Evolutionary conservation across 2,888 invertebrate species (phyloP).

Genomic region (Amphipoea lucens): DNA sequence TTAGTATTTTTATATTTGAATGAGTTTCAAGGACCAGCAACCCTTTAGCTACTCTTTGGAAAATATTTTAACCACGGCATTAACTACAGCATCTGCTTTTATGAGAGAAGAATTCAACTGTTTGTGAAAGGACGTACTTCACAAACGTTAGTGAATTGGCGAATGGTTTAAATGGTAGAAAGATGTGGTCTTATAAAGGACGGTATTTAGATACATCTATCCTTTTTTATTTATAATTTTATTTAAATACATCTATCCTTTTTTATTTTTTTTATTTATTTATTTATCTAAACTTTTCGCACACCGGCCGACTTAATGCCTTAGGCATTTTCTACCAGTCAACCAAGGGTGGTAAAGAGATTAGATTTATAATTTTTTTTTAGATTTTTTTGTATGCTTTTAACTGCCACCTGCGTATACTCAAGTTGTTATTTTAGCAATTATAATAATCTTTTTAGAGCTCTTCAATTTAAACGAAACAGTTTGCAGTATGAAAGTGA

Average conservation of each 20-base stretch:
- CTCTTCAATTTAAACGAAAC: conserved; percentile 14
- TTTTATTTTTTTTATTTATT: neutral
- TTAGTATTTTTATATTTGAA: neutral
- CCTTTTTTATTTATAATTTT: neutral
- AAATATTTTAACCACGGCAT: neutral
- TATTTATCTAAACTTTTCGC: too few species aligned
- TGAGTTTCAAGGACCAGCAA: neutral
- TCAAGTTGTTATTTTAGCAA: neutral
- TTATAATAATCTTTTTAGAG: neutral
- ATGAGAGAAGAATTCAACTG: neutral
- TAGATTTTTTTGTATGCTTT: neutral
- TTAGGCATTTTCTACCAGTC: too few species aligned
- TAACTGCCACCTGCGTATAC: neutral
- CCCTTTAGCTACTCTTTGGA: neutral
- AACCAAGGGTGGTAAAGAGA: too few species aligned
- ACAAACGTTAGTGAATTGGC: neutral
- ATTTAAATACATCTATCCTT: neutral
- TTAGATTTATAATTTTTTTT: too few species aligned
- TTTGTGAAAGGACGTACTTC: neutral
- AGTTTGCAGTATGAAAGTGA: neutral
- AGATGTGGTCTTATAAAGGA: neutral
- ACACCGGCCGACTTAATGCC: too few species aligned
- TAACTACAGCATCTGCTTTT: neutral
- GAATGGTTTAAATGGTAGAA: neutral
- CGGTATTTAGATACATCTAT: neutral